Conservation (phyloP, 2,888 invertebrate genomes). For the Malacosoma neustria region DNA sequence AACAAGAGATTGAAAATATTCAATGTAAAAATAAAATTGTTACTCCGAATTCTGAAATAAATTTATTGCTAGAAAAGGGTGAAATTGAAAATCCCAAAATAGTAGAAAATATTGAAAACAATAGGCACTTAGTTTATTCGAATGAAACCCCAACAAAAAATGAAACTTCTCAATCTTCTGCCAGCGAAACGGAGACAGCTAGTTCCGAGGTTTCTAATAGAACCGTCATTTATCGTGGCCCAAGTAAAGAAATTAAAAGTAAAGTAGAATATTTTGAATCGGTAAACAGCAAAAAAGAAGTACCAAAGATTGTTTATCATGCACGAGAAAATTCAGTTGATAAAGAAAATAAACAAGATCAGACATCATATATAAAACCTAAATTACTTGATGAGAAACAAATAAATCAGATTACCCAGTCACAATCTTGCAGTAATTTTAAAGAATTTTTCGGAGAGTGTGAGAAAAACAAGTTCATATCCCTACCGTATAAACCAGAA, state of each 20-base stretch:
- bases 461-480: slow-evolving; percentile 74
- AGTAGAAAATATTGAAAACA: slow-evolving; percentile 19
- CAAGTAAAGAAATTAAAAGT: slow-evolving; percentile 78
- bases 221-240: slow-evolving; percentile 78
- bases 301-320: slow-evolving; percentile 62
- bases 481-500: slow-evolving; percentile 62
- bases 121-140: slow-evolving; percentile 30
- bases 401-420: slow-evolving; percentile 59
- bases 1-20: slow-evolving; percentile 77
- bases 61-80: slow-evolving; percentile 2
- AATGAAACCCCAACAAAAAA: slow-evolving; percentile 27
- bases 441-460: slow-evolving; percentile 89
- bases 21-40: slow-evolving; percentile 38
- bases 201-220: slow-evolving; percentile 82
- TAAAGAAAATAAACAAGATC: slow-evolving; percentile 45
- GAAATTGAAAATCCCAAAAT: slow-evolving; percentile 5
- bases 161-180: slow-evolving; percentile 60
- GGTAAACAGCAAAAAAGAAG: slow-evolving; percentile 70
- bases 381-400: slow-evolving; percentile 25
- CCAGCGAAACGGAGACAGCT: slow-evolving; percentile 81
- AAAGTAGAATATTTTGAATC: slow-evolving; percentile 89
- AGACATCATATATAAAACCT: slow-evolving; percentile 3
- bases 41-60: neutral
- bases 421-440: slow-evolving; percentile 83
- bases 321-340: slow-evolving; percentile 69